These are phyloP conservation scores for Oryzaephilus surinamensis DNA, from an alignment of 1,140 invertebrate genomes.

Conservation along the genomic window DNA sequence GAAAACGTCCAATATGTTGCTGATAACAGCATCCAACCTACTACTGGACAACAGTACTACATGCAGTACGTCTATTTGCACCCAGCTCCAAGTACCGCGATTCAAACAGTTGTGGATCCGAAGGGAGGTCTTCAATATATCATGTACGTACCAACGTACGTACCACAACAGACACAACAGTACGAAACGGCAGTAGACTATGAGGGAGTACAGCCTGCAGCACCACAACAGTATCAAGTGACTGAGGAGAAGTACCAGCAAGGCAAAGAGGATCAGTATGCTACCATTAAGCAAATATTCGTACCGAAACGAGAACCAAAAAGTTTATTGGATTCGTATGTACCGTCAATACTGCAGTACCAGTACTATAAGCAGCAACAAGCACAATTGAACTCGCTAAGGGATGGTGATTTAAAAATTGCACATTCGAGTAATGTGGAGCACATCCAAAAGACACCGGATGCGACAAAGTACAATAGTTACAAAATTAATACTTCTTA, in stretches of 20 bases:
- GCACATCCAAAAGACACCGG: too few species aligned
- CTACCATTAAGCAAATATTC: slow-evolving; percentile 1
- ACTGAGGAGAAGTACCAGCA: slow-evolving; percentile 3
- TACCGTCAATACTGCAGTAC: slow-evolving; percentile 25
- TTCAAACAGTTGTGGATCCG: slow-evolving; percentile 25
- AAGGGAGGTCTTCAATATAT: slow-evolving; percentile 24
- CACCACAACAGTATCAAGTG: slow-evolving; percentile 5
- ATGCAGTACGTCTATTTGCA: slow-evolving; percentile 24
- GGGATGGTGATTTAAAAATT: too few species aligned
- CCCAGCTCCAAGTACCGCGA: slow-evolving; percentile 19
- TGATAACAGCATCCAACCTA: slow-evolving; percentile 21
- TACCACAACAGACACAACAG: slow-evolving; percentile 14
- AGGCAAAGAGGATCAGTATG: too few species aligned
- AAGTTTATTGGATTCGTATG: slow-evolving; percentile 29
- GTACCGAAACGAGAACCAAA: slow-evolving; percentile 22
- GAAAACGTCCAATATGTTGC: slow-evolving; percentile 22
- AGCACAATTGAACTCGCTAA: too few species aligned
- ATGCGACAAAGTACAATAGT: too few species aligned
- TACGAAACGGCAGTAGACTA: slow-evolving; percentile 12
- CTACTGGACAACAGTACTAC: slow-evolving; percentile 14
- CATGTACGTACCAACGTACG: slow-evolving; percentile 19
- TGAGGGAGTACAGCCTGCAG: slow-evolving; percentile 5
- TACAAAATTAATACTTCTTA: too few species aligned
- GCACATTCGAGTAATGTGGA: too few species aligned
- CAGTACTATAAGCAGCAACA: slow-evolving; percentile 24